These are phyloP conservation scores for Eupsittula cactorum DNA, from an alignment of 2,113 vertebrate species.

Conservation along the genomic window DNA sequence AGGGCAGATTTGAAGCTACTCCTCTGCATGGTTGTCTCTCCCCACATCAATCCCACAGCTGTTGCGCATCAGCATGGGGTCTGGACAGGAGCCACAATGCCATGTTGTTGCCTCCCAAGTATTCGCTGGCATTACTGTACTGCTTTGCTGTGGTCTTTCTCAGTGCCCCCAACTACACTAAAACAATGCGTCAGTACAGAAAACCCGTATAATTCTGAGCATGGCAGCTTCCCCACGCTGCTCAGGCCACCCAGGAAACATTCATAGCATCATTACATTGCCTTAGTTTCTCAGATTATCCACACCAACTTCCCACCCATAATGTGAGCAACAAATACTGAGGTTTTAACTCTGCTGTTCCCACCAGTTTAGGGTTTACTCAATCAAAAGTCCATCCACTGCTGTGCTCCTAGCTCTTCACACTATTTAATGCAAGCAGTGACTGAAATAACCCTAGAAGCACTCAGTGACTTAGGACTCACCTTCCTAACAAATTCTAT, in stretches of 20 bases:
- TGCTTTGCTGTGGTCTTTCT: slow-evolving; percentile 21
- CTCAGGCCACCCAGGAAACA: not conserved
- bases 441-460: not conserved
- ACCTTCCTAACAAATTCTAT: not conserved
- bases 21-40: fast-evolving
- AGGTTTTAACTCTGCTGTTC: not conserved
- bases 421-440: not conserved
- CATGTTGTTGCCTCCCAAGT: not conserved
- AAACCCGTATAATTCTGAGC: not conserved
- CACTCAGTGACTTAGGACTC: not conserved
- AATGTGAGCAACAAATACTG: not conserved
- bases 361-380: not conserved
- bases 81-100: slow-evolving; percentile 16
- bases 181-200: not conserved
- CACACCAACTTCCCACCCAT: not conserved
- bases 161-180: not conserved
- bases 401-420: not conserved
- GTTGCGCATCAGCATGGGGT: not conserved
- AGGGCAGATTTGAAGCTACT: not conserved
- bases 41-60: slow-evolving; percentile 4
- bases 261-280: not conserved
- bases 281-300: not conserved
- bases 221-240: not conserved
- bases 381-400: not conserved
- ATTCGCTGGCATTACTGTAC: not conserved